phyloP scores from a whole-genome alignment of 2,888 invertebrate species.

The Dorcus parallelipipedus region DNA sequence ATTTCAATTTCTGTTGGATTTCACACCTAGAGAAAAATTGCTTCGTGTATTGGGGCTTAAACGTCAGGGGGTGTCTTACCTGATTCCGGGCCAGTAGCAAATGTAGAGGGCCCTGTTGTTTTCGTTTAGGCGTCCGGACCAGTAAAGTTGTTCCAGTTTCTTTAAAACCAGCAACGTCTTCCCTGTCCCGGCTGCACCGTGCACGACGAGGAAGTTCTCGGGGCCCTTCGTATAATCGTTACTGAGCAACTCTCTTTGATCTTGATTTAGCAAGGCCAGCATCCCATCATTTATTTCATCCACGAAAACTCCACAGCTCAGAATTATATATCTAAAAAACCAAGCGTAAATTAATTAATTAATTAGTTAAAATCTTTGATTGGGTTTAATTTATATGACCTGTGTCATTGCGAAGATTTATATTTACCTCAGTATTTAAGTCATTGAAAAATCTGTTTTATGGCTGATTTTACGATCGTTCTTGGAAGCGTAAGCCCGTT shows the following conservation, averaged over 20 bases:
- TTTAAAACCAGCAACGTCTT: conserved; percentile 43
- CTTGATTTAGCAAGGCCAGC: conserved; percentile 41
- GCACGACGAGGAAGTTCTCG: conserved; percentile 36
- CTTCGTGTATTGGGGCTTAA: background rate
- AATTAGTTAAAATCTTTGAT: background rate
- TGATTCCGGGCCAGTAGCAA: conserved; percentile 46
- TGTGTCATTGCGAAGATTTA: background rate
- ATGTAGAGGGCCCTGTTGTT: conserved; percentile 42
- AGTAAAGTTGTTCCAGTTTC: conserved; percentile 40
- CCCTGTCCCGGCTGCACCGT: conserved; percentile 47
- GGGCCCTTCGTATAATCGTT: conserved; percentile 29
- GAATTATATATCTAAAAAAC: conserved; percentile 38
- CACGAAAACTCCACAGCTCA: conserved; percentile 44
- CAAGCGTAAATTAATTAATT: background rate
- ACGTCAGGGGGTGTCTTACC: conserved; percentile 24
- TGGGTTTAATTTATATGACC: background rate
- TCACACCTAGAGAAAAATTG: conserved; percentile 31
- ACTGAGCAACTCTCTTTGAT: conserved; percentile 38
- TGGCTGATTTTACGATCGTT: background rate
- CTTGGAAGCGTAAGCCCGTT: background rate
- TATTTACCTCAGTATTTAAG: background rate
- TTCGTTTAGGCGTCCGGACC: conserved; percentile 36
- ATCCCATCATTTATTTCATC: conserved; percentile 42
- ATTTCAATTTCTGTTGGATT: conserved; percentile 35
- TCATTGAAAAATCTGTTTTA: too few species aligned